Conservation (phyloP, 2,888 invertebrate species). For the Capitulum mitella region DNA sequence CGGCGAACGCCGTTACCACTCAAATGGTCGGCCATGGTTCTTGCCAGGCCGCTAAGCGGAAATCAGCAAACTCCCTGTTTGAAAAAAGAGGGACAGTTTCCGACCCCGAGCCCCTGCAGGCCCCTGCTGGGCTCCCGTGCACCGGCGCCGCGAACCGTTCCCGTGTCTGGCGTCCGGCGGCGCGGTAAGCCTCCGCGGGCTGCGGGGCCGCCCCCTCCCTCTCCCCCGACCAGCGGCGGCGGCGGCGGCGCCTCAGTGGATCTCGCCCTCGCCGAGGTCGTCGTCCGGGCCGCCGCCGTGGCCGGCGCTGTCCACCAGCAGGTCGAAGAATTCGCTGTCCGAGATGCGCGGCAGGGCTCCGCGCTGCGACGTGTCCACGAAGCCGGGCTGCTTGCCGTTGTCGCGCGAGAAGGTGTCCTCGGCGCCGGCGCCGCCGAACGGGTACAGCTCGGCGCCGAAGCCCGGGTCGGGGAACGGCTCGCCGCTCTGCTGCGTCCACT, state of each 20-base stretch:
- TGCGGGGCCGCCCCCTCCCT: too few species aligned
- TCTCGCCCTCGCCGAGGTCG: neutral
- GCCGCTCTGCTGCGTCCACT: neutral
- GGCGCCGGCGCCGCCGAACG: neutral
- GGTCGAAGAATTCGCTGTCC: neutral
- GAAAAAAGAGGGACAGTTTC: too few species aligned
- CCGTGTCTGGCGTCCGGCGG: too few species aligned
- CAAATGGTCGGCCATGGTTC: too few species aligned
- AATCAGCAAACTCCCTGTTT: too few species aligned
- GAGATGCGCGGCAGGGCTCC: neutral
- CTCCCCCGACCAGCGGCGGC: too few species aligned
- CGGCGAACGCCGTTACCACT: too few species aligned
- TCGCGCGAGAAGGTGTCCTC: neutral
- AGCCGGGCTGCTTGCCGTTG: neutral
- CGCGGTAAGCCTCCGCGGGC: too few species aligned
- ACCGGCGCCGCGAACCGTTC: too few species aligned
- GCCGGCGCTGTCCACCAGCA: neutral
- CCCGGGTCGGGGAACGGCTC: neutral
- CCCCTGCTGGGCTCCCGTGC: too few species aligned
- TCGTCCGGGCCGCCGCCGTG: neutral
- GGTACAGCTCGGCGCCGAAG: neutral
- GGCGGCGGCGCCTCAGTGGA: constrained; percentile 1
- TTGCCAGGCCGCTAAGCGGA: too few species aligned
- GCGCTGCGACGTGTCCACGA: neutral
- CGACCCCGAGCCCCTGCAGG: too few species aligned